These are phyloP conservation scores for Lasioglossum leucozonium DNA, from an alignment of 2,888 invertebrate species.

Conservation along the genomic window DNA sequence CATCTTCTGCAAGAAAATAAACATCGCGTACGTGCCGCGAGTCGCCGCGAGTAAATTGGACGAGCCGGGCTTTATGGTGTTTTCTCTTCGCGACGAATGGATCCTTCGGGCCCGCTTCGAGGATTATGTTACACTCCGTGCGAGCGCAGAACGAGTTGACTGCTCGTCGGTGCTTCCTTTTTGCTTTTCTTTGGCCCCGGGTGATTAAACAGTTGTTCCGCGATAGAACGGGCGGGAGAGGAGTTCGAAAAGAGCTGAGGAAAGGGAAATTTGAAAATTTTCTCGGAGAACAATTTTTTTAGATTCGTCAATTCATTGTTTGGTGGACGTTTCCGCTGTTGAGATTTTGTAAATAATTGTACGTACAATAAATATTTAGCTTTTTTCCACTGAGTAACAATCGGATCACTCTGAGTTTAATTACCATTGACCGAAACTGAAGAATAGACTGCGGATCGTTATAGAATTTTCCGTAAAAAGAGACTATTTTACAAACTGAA, in stretches of 20 bases:
- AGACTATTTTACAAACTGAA: not conserved
- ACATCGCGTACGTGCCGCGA: constrained; percentile 11
- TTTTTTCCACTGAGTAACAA: too few relatives aligned
- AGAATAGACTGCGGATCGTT: too few relatives aligned
- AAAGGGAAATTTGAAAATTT: not conserved
- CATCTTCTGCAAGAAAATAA: constrained; percentile 36
- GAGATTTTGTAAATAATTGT: not conserved
- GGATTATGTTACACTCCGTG: not conserved
- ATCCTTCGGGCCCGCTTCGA: not conserved
- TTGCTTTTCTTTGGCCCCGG: not conserved
- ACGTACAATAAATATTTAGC: too few relatives aligned
- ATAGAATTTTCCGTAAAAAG: too few relatives aligned
- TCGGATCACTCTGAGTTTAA: too few relatives aligned
- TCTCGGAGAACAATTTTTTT: not conserved
- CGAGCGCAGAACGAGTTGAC: not conserved
- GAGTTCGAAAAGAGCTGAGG: too few relatives aligned
- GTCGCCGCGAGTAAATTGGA: not conserved
- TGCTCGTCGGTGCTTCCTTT: not conserved
- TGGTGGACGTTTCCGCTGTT: too few relatives aligned
- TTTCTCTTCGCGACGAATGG: not conserved
- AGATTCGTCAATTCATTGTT: not conserved
- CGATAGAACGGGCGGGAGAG: too few relatives aligned
- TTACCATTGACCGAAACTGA: too few relatives aligned
- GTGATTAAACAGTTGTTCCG: not conserved
- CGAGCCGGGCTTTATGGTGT: constrained; percentile 1